Evolutionary conservation across 2,113 vertebrate species (phyloP).

Genomic region (Megaptera novaeangliae): DNA sequence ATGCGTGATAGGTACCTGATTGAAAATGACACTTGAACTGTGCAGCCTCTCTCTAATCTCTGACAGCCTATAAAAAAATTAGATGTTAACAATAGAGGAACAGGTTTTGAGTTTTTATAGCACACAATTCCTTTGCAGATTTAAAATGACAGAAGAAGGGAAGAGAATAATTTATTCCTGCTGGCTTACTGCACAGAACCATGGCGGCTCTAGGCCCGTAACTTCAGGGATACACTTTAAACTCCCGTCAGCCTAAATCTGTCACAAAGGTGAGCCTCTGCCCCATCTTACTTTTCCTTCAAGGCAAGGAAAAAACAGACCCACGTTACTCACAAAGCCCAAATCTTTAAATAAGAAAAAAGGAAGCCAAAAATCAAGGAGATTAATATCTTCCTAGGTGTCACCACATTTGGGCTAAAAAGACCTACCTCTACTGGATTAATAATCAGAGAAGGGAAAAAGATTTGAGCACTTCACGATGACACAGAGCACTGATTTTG

Average conservation of each 20-base stretch:
- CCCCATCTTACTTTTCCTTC: constrained; percentile 30
- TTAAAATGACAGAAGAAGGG: constrained; percentile 81
- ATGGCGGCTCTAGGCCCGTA: constrained; percentile 76
- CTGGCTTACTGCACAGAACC: constrained; percentile 78
- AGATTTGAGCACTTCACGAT: background rate
- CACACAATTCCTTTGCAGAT: constrained; percentile 76
- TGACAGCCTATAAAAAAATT: constrained; percentile 77
- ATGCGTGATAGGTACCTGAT: constrained; percentile 73
- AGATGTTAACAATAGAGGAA: constrained; percentile 81
- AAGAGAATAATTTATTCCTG: constrained; percentile 81
- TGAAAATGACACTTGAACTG: constrained; percentile 74
- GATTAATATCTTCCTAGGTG: background rate
- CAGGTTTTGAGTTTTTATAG: constrained; percentile 78
- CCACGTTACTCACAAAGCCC: constrained; percentile 28
- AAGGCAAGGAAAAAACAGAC: background rate
- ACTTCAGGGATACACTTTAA: constrained; percentile 77
- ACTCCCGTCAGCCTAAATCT: constrained; percentile 78
- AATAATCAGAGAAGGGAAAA: background rate
- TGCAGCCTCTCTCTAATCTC: constrained; percentile 72
- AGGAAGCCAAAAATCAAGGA: constrained; percentile 39
- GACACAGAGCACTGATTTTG: background rate
- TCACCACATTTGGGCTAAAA: background rate
- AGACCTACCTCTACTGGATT: background rate
- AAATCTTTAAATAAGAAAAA: constrained; percentile 40
- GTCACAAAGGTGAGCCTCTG: constrained; percentile 70